Evolutionary conservation across 2,113 vertebrate genomes (phyloP).

Genomic region (Grammomys surdaster): DNA sequence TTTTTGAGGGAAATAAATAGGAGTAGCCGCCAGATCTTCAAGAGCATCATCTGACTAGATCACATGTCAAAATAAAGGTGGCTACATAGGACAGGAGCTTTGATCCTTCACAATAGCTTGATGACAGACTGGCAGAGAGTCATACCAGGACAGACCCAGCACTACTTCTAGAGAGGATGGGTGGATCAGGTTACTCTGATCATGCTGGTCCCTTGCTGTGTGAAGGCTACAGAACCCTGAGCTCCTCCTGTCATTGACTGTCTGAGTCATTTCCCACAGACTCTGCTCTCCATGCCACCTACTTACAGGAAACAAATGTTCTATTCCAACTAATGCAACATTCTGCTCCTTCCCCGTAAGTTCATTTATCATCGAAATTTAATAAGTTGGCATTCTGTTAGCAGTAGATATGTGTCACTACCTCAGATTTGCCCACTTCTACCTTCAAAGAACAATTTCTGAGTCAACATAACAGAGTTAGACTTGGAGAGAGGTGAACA

Average conservation of each 20-base stretch:
- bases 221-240: neutral
- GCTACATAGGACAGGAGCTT: neutral
- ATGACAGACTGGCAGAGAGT: neutral
- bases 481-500: neutral
- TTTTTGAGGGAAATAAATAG: neutral
- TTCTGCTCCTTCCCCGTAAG: neutral
- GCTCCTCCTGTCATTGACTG: neutral
- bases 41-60: neutral
- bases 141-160: neutral
- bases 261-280: neutral
- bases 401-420: neutral
- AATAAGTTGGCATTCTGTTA: neutral
- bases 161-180: neutral
- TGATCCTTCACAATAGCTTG: neutral
- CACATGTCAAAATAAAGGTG: neutral
- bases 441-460: neutral
- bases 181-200: neutral
- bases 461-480: neutral
- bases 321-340: neutral
- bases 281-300: neutral
- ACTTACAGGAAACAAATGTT: neutral
- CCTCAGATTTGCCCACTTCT: neutral
- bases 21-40: neutral
- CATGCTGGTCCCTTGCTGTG: neutral
- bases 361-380: neutral